Evolutionary conservation across 2,113 vertebrate species (phyloP), one percentile per base, ranked within the genome.

Genomic region (Eublepharis macularius): DNA sequence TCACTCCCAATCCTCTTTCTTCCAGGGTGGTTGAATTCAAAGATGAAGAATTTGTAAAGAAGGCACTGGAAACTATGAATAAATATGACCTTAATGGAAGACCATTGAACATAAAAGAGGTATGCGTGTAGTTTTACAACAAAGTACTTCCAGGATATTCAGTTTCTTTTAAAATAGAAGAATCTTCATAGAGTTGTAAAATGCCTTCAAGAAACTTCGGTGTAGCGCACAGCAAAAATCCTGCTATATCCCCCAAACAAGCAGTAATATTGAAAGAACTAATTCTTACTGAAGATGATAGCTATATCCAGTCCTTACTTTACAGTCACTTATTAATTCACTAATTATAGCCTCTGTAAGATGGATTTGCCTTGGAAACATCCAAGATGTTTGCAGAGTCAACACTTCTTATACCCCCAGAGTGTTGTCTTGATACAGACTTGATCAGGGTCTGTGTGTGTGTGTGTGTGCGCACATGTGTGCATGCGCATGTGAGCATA

Each of bases 41-140:
- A 97, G 98, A 99, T 96, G 98, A 98, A 95, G 98, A 99, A 93
- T 99, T 99, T 97, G 98, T 99, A 88, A 98, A 97, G 95, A 99
- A 99, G 93, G 99, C 99, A 0, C 93, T 99, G 83, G 98, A 98
- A 87, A 96, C 98, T 69, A 99, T 99, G 99, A 99, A 98, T 94
- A 99, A 99, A 91, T 97, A 99, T 78, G 98, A 99, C 91, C 96
- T 99, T 88, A 98, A 96, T 95, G 98, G 99, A 96, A 97, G 98
- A 93, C 98, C 98, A 32, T 96, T 99, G 79, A 99, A 98, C 96
- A 99, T 99, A 92, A 99, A 99, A 95, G 98, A 98, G 97, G 99
- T 99, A 95, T 90, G 95, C 57, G 85, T 90, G 63, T 84, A 91
- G 41, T 39, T 90, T 78, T 65, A 5, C 21, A 36, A 14, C 7